Evolutionary conservation across 1,140 invertebrate species (phyloP).

Genomic region (Uloborus diversus): DNA sequence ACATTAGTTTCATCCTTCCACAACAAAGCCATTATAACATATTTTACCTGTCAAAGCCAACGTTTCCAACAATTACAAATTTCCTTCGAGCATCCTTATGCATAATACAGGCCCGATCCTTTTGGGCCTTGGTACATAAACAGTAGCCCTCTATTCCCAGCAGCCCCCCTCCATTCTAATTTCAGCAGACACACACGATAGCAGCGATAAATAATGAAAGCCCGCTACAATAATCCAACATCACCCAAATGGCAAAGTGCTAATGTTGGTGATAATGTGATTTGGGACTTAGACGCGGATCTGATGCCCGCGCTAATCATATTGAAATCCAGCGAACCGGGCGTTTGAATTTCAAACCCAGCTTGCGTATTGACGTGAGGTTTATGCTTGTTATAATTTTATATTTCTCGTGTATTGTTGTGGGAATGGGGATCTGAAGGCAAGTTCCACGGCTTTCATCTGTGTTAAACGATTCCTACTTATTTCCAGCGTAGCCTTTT

Average conservation of each 20-base stretch:
- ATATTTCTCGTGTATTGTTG: conserved; percentile 9
- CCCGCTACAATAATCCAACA: conserved; percentile 55
- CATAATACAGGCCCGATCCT: conserved; percentile 22
- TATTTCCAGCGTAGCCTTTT: conserved; percentile 14
- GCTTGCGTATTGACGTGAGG: conserved; percentile 3
- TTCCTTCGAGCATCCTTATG: neutral
- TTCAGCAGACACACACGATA: conserved; percentile 30
- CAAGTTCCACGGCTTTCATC: conserved; percentile 12
- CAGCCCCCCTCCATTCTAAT: conserved; percentile 34
- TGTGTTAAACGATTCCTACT: conserved; percentile 29
- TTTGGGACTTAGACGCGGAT: conserved; percentile 41
- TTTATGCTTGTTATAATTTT: conserved; percentile 36
- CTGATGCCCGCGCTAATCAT: conserved; percentile 32
- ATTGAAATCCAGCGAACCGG: conserved; percentile 37
- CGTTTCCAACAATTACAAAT: conserved; percentile 56
- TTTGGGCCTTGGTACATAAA: conserved; percentile 38
- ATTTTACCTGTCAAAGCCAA: conserved; percentile 52
- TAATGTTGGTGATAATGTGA: conserved; percentile 55
- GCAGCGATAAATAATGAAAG: conserved; percentile 54
- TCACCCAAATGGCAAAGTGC: conserved; percentile 54
- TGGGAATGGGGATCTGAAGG: neutral
- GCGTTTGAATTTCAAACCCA: conserved; percentile 25
- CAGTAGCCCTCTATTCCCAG: conserved; percentile 18
- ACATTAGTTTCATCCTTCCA: conserved; percentile 36
- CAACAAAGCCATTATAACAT: conserved; percentile 30